Evolutionary conservation across 2,797 vertebrate species (phyloP), one percentile per base, ranked within the genome.

Genomic region (Clarias fuscus): DNA sequence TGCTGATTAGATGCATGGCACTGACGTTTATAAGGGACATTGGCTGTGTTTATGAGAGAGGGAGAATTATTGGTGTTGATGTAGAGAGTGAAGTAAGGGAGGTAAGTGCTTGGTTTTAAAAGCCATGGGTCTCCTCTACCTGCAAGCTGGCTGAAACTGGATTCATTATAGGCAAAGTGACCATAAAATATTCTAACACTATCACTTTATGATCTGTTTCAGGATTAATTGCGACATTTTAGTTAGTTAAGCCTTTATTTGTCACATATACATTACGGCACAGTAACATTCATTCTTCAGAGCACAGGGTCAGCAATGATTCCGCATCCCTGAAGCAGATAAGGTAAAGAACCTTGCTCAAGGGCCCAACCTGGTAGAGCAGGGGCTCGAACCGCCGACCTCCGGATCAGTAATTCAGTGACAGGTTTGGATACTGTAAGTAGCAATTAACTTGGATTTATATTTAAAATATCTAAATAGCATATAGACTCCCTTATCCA

Each of bases 51-150:
- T 59, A 18, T 78, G 73, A 30, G 73, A 17, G 18, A 18, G n/a
- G 53, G n/a, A 2, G 56, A 7, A 76, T 76, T 56, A 76, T 76
- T 30, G 48, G 48, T 56, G 48, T 56, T 56, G 73, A 76, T 76
- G 56, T 76, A 76, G 48, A 75, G 72, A 30, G 48, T 7, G 48
- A 75, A n/a, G 48, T 53, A 53, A 27, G 15, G 24, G 40, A 18
- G 48, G 15, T 56, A 18, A 56, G n/a, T 76, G 72, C 72, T 75
- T 76, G 48, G 56, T 76, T 76, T 56, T 76, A 10, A 76, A 30
- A 56, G 24, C n/a, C 24, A 30, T 56, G 27, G 30, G 18, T 76
- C 73, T 58, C 27, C 15, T 56, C n/a, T 58, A 76, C n/a, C n/a
- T 18, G 27, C 75, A 59, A 59, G 27, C 53, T 77, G 75, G 27